Evolutionary conservation across 37 sponge, comb jelly and placozoan genomes (phyloP), one percentile per base, ranked within the genome.

Genomic region (Cladorhizidae sp.): DNA sequence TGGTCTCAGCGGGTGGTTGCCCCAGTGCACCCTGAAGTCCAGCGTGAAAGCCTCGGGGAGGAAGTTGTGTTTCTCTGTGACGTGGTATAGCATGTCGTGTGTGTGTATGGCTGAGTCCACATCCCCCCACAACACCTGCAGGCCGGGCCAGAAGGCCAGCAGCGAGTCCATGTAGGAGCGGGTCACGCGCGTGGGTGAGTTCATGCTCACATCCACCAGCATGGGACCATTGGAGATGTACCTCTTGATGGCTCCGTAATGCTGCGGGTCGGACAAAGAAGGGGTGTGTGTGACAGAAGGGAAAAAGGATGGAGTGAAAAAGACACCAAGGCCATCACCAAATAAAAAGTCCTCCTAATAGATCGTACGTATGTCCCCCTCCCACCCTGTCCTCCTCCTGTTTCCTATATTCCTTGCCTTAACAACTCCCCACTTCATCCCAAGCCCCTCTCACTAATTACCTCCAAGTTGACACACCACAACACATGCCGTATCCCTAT

Each of bases 71-170:
- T 63, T 74, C 57, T 87, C 75, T 31, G 79, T 85, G 26, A 91
- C 90, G 59, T 92, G 78, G 58, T 92, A 94, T 17, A 94, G 73
- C 86, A 91, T 75, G 58, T 94, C 87, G 51, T 91, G 93, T 22
- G 82, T 88, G 79, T 76, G 59, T 3, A 88, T 84, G 37, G 95
- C 95, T 32, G 89, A 52, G 5, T 80, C 80, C 29, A 94, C 61
- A 55, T 94, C 95, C 20, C 95, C 95, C 84, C 89, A 85, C 23
- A 94, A 73, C 31, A 94, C 93, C 92, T 98, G 99, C 17, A 98
- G 91, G 22, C 99, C 99, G 0, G 99, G 99, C 99, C 99, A 98
- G 86, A 98, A 98, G 51, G 99, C 96, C 42, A 89, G 90, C 43
- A 98, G 79, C 15, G 99, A 88, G 77, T 98, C 99, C 90, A 93